Evolutionary conservation across 2,797 vertebrate species (phyloP), one percentile per base, ranked within the genome.

Genomic region (Halcyon badia): DNA sequence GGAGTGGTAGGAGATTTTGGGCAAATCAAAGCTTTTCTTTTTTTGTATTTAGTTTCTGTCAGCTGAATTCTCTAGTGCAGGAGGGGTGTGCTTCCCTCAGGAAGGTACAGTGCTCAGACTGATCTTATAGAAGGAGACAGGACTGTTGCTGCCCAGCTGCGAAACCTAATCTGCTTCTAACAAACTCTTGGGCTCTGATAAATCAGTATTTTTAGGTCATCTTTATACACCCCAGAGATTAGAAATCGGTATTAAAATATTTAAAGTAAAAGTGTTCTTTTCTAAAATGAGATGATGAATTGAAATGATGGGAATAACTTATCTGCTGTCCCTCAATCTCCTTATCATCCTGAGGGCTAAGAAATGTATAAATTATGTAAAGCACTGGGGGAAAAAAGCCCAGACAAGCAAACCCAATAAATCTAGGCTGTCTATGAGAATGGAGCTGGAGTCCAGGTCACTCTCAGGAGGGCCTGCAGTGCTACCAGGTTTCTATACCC

Each of bases 41-140:
- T 72, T 64, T 64, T 83, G 26, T 83, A 12, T 80, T 84, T 80
- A 41, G 25, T 46, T 94, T 83, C 60, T 31, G 28, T 21, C 44
- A 78, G 60, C 31, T 94, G 65, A 83, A 66, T 92, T 89, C 64
- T 33, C 25, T 65, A 46, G 33, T 28, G 20, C 28, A 62, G 79
- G 71, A 83, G 60, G 54, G 12, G n/a, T 86, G 95, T 83, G 65
- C 82, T 95, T 91, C 35, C 87, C 72, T 52, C 54, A 75, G 79
- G 82, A 91, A 89, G 88, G 93, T 79, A 56, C 65, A 62, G 3
- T 69, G 61, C 37, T 89, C 60, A 64, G 78, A 52, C 44, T 91
- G 51, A 86, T 91, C 46, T 73, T 65, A 7, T 80, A 17, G 81
- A 91, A 86, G 75, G 21, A 81, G 66, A 58, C 77, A 35, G 30